Base-by-base conservation (phyloP, 2,888 invertebrate genomes). In the Thyatira batis region DNA sequence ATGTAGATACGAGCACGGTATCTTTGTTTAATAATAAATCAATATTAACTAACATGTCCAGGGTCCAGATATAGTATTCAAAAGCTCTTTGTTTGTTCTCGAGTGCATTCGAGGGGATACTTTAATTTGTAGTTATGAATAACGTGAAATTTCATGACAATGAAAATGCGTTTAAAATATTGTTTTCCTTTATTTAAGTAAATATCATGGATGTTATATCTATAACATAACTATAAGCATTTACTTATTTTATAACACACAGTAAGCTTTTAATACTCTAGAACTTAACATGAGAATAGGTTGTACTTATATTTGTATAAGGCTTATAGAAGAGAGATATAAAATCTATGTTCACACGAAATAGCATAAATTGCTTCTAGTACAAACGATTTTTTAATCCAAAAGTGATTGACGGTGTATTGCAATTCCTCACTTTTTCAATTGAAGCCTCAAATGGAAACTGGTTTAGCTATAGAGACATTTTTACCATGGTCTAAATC, bases 11-110 rank as follows among this genome's bases (percentile, higher is more conserved):
- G 39, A 3, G 20, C 23, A 48, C 25, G 27, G 48, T 27, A 20
- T 27, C 48, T 48, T 48, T 28, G 28, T 28, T 27, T 39, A 39
- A 39, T 39, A 39, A 39, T 39, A 39, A 39, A 39, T 39, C 39
- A 39, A 39, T 39, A 33, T 30, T 30, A 30, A 30, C 28, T 11
- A 33, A 33, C 33, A 33, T 17, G 39, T 39, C 39, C 17, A 39
- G 17, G 8, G 8, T 39, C 39, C 8, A 33, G 33, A 33, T 33
- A 13, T 33, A 11, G 2, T 33, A 39, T 13, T 39, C 13, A 4
- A 39, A 39, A 39, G 39, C 39, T 39, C 39, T 39, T 39, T 39
- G 39, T 39, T 8, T 39, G 39, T 17, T 39, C n/a, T 39, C 8
- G 17, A 2, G 17, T 6, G 33, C 5, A 33, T 13, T 33, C 4